A percentile compares a stretch with the other conserved stretches of the same genome.
Evolutionary conservation across 2,113 vertebrate genomes (phyloP).

Genomic region (Todiramphus saurophagus): DNA sequence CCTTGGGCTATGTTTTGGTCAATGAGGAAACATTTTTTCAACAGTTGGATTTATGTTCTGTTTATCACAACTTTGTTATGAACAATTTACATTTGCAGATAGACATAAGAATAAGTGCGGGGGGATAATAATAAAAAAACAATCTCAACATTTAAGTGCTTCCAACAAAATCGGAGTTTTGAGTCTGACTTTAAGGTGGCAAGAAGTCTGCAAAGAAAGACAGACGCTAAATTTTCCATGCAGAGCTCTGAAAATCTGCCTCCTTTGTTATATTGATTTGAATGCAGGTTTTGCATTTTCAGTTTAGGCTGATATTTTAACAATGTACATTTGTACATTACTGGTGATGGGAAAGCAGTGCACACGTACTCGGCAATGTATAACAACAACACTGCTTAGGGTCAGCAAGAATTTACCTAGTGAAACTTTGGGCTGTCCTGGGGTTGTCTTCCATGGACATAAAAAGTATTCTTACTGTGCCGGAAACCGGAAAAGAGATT

Average conservation of each 20-base stretch:
- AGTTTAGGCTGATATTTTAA: not conserved
- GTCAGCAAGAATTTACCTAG: not conserved
- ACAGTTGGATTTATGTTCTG: not conserved
- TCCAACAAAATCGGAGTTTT: not conserved
- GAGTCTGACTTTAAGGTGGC: not conserved
- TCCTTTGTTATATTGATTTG: not conserved
- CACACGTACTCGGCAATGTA: accelerated
- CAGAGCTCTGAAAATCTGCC: not conserved
- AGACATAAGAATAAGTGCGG: not conserved
- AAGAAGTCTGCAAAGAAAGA: not conserved
- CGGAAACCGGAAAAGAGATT: not conserved
- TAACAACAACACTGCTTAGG: accelerated
- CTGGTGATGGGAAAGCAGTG: accelerated
- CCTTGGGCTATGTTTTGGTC: not conserved
- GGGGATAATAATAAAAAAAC: not conserved
- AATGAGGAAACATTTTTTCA: not conserved
- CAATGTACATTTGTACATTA: not conserved
- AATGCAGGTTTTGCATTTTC: not conserved
- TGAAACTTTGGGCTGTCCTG: not conserved
- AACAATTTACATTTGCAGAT: not conserved
- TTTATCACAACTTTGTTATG: not conserved
- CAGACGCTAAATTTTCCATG: accelerated
- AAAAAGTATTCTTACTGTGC: too few relatives aligned
- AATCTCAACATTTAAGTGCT: not conserved
- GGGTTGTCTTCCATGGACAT: accelerated